Evolutionary conservation across 2,888 invertebrate species (phyloP), one percentile per base, ranked within the genome.

Genomic region (Drosophila greeni): DNA sequence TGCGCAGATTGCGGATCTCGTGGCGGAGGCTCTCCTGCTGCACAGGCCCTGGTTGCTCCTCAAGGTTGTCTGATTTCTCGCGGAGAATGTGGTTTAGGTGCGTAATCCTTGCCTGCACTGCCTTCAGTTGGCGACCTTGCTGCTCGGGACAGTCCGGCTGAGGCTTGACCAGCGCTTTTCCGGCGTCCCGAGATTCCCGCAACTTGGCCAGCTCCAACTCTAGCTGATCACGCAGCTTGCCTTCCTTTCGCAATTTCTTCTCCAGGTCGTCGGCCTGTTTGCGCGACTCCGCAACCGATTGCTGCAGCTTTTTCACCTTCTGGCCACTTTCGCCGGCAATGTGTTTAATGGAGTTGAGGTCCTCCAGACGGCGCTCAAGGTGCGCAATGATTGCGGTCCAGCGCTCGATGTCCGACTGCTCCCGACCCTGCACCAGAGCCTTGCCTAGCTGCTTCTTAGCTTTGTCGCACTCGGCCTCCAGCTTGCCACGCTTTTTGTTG

Each of bases 1-100:
- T 92, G 18, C 96, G 90, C 37, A 96, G 89, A 85, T 95, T 94
- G 73, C 93, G 91, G 47, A 96, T 96, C 90, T 96, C 96, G 75
- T 94, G 93, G 23, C 95, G 90, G 31, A 95, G 84, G 3, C 92
- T 90, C 80, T 94, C 93, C 61, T 92, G 92, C 65, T 90, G 90
- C 6, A 87, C 88, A 56, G 92, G 92, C 64, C 91, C 91, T 58
- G 92, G 92, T 49, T 75, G 75, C 71, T 90, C 92, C 69, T 92
- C 92, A 49, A 93, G 88, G 86, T 93, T 92, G 87, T 92, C 91
- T 0, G 92, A 92, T 84, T 94, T 94, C 76, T 93, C 93, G 78
- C 93, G 93, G 36, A 94, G 87, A 71, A 93, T 92, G 82, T 92
- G 92, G 84, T 93, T 92, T 53, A 94, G 85, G 70, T 93, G 93